A percentile compares a stretch with the other conserved stretches of the same genome.
phyloP scores from a whole-genome alignment of 1,140 invertebrate genomes.

The Drosophila leontia region DNA sequence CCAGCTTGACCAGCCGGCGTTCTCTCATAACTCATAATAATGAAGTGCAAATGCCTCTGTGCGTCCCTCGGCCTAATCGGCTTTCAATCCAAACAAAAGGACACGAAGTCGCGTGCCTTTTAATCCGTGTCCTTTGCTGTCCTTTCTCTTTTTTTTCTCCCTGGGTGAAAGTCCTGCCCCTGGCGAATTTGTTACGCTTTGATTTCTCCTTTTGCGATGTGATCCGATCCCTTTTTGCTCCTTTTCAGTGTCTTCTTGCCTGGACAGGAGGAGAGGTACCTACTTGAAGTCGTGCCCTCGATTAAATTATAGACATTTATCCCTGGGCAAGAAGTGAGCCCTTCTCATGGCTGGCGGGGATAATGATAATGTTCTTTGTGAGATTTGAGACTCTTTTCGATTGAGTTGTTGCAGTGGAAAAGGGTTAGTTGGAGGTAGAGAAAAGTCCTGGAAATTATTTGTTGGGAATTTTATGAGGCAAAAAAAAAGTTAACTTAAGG shows the following conservation, averaged over 20 bases:
- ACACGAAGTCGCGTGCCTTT: conserved; percentile 70
- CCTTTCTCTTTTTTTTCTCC: conserved; percentile 44
- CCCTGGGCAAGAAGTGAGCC: conserved; percentile 66
- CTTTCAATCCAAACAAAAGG: conserved; percentile 70
- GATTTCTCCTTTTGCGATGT: conserved; percentile 61
- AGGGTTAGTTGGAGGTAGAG: conserved; percentile 13
- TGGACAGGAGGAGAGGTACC: conserved; percentile 54
- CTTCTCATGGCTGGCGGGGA: conserved; percentile 69
- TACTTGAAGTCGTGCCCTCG: conserved; percentile 69
- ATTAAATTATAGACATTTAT: conserved; percentile 66
- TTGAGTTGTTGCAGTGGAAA: conserved; percentile 35
- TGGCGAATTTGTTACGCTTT: conserved; percentile 76
- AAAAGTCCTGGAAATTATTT: not conserved
- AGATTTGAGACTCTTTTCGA: conserved; percentile 1
- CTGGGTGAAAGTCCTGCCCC: conserved; percentile 53
- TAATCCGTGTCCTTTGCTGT: conserved; percentile 66
- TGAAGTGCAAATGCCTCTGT: conserved; percentile 72
- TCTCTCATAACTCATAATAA: conserved; percentile 63
- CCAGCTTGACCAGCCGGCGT: conserved; percentile 44
- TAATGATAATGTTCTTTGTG: conserved; percentile 42
- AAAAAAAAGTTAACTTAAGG: not conserved
- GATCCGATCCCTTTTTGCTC: conserved; percentile 69
- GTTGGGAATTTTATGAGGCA: not conserved
- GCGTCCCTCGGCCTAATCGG: conserved; percentile 61
- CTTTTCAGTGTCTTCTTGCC: conserved; percentile 60